Conservation (phyloP, 2,888 invertebrate species). For the Nomada lathburiana region DNA sequence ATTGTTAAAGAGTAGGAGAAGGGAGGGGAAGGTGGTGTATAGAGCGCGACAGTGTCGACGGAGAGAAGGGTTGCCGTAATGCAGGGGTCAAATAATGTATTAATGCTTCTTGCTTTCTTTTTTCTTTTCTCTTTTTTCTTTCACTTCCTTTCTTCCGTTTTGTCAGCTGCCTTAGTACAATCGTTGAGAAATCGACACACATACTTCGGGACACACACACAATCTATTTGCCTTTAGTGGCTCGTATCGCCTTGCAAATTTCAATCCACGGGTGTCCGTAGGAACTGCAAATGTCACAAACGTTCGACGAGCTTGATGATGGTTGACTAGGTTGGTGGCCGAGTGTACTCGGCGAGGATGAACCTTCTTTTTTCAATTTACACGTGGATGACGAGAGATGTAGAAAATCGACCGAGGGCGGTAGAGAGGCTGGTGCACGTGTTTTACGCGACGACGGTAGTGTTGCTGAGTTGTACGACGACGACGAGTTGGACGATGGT, state of each 20-base stretch:
- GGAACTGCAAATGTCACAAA: conserved; percentile 85
- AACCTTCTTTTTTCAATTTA: conserved; percentile 72
- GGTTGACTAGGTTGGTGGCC: conserved; percentile 81
- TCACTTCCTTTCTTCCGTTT: conserved; percentile 28
- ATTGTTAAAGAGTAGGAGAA: neutral
- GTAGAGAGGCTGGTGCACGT: conserved; percentile 78
- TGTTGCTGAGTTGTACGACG: conserved; percentile 81
- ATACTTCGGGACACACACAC: conserved; percentile 42
- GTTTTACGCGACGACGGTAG: conserved; percentile 80
- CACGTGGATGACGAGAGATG: conserved; percentile 77
- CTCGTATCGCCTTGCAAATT: conserved; percentile 85
- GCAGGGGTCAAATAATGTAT: conserved; percentile 28
- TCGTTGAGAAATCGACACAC: conserved; percentile 50
- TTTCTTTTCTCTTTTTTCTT: neutral
- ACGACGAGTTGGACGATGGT: conserved; percentile 71
- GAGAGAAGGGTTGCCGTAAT: neutral
- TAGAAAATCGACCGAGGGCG: conserved; percentile 86
- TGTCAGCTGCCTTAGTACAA: conserved; percentile 52
- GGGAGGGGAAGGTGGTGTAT: neutral
- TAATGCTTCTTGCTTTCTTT: conserved; percentile 5
- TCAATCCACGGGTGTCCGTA: conserved; percentile 86
- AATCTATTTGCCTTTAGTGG: conserved; percentile 82
- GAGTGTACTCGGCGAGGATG: conserved; percentile 76
- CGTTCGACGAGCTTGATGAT: conserved; percentile 82
- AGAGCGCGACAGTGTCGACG: neutral